These are phyloP conservation scores for Lordiphosa clarofinis DNA, from an alignment of 1,140 invertebrate genomes.

Conservation along the genomic window DNA sequence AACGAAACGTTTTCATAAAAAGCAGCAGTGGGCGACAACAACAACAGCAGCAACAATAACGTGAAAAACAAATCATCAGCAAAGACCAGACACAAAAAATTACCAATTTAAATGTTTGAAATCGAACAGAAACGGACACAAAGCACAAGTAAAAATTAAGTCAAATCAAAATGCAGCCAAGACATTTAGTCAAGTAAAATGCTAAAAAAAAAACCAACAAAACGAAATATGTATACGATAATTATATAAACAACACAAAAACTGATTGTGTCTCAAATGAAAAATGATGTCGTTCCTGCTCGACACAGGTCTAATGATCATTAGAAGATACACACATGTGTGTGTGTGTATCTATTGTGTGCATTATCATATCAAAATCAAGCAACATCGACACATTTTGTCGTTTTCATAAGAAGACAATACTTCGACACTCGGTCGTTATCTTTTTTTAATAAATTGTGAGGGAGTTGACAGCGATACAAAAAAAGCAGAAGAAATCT, in stretches of 20 bases:
- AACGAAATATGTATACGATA: conserved; percentile 36
- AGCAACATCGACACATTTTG: conserved; percentile 62
- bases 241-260: conserved; percentile 53
- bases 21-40: conserved; percentile 61
- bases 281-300: conserved; percentile 52
- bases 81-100: conserved; percentile 35
- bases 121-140: conserved; percentile 30
- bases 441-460: conserved; percentile 63
- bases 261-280: conserved; percentile 37
- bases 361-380: conserved; percentile 69
- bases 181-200: conserved; percentile 53
- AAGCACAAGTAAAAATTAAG: conserved; percentile 63
- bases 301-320: conserved; percentile 46
- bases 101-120: conserved; percentile 72
- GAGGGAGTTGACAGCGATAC: conserved; percentile 62
- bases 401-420: conserved; percentile 68
- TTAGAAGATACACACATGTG: conserved; percentile 27
- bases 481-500: conserved; percentile 42
- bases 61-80: conserved; percentile 17
- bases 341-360: conserved; percentile 14
- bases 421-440: conserved; percentile 42
- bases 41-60: conserved; percentile 29
- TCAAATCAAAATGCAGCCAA: conserved; percentile 65
- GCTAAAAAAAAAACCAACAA: conserved; percentile 29
- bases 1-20: conserved; percentile 39